Base-by-base conservation (phyloP, 1,140 invertebrate genomes). In the Lordiphosa stackelbergi region DNA sequence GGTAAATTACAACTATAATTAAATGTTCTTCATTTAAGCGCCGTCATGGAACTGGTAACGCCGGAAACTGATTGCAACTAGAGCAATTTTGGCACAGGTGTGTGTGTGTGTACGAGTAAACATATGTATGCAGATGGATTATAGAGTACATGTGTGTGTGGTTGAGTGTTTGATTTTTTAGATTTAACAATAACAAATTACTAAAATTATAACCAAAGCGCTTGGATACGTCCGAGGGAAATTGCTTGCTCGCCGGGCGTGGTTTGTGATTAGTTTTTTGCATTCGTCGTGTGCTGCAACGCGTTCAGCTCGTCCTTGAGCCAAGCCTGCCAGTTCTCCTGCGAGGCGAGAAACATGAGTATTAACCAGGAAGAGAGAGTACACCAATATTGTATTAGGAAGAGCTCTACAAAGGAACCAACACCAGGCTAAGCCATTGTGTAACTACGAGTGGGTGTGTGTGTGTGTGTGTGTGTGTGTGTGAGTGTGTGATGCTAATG, bases 291-390 rank as follows among this genome's bases (percentile, higher is more conserved):
- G 16, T 72, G 68, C 61, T 85, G 83, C 58, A 85, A 57, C 47
- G 83, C 73, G 53, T 85, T 85, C 13, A 85, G 59, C 56, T 85
- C 83, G 46, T 85, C 83, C 68, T 85, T 85, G 43, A 85, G 73
- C 84, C 83, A 85, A 34, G 73, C 60, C 51, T 85, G 83, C 77
- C 69, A 85, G 55, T 83, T 78, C 55, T 85, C 83, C 83, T 85
- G 68, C 45, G 10, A 55, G 58, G 66, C 63, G 63, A 53, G 63
- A 79, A 70, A 79, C 42, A 71, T 16, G 62, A 68, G 60, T 56
- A 64, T 61, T 58, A 58, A 56, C 53, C 64, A 51, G 22, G 6
- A 35, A 48, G 38, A 16, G 24, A 41, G 52, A 58, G 38, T 31
- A 31, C 28, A 31, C 28, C 28, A 31, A 31, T 24, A 24, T 24